phyloP scores from a whole-genome alignment of 2,888 invertebrate species.

The Eupithecia pulchellata region DNA sequence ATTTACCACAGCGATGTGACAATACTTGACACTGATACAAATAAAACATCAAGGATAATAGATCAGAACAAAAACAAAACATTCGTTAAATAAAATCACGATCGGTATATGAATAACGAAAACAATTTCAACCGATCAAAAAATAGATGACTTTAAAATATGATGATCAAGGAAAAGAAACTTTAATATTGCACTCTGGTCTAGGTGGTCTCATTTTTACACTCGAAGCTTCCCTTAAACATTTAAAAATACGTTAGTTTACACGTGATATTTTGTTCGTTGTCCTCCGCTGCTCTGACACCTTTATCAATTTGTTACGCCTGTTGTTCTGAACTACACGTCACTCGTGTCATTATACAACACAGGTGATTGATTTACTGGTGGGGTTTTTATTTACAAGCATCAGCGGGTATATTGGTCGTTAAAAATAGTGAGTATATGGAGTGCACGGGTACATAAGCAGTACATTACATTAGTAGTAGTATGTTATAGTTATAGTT shows the following conservation, averaged over 20 bases:
- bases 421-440: background rate
- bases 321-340: background rate
- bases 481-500: no score
- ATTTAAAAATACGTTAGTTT: background rate
- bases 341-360: background rate
- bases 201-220: background rate
- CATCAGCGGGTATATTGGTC: background rate
- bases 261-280: background rate
- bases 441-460: no score
- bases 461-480: no score
- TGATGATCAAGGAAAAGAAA: no score
- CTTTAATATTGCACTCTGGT: no score
- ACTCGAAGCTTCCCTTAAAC: background rate
- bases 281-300: background rate
- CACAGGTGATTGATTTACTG: background rate
- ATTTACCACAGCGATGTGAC: no score
- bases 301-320: background rate
- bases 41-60: background rate
- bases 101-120: background rate
- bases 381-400: background rate
- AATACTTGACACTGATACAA: no score
- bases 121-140: no score
- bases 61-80: background rate
- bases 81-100: background rate
- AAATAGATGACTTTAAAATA: no score